Base-by-base conservation (phyloP, 2,888 invertebrate genomes). In the Eurytoma californica region DNA sequence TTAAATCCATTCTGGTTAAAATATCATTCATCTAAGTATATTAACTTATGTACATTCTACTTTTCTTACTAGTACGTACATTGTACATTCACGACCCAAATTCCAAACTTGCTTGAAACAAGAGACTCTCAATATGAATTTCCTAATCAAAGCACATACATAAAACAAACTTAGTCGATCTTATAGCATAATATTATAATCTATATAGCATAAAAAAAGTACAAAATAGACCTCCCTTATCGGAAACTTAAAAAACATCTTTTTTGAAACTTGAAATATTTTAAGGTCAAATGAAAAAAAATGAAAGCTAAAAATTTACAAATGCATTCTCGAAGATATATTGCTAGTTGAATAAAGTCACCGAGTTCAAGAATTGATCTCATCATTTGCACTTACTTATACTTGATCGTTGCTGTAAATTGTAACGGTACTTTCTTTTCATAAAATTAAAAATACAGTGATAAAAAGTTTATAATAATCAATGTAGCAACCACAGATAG, bases 71-170 rank as follows among this genome's bases (percentile, higher is more conserved):
- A 58, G 73, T 73, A 24, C 2, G 73, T 73, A 24, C 2, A 24
- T 2, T 24, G 24, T 24, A 74, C 68, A 79, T 65, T 61, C 73
- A 73, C 79, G 79, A 79, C 79, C 79, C 65, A 73, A 74, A 74
- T 79, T 61, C 68, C 57, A 73, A 79, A 79, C 79, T 73, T 74
- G 79, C 74, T 79, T 79, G 47, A 49, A 68, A 65, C 39, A 69
- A 53, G 66, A 60, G n/a, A 58, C 68, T 72, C 57, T 30, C 49
- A 69, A 73, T 74, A 73, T 57, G 67, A 57, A 69, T 79, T 74
- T 79, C 68, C 67, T 65, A 79, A 79, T 79, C 69, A 53, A 61
- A 77, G 72, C 7, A 58, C 72, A 77, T 9, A 58, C 72, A 72
- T 60, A 67, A 72, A 72, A 66, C 16, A 57, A 77, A 77, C 60